Evolutionary conservation across 2,113 vertebrate genomes (phyloP), one percentile per base, ranked within the genome.

Genomic region (Larimichthys polyactis): DNA sequence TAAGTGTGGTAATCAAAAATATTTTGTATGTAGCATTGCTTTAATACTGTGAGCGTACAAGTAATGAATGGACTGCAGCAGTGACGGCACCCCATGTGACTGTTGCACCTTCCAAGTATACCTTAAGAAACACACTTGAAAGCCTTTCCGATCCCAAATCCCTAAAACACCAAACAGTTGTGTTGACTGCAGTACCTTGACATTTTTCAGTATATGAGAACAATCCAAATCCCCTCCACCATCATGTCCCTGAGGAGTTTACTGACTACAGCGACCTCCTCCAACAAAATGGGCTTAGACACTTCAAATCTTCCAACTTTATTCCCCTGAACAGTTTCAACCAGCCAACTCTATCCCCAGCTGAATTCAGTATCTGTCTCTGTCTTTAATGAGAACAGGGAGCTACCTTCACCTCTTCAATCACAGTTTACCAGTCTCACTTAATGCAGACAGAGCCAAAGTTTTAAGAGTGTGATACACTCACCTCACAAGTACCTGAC

Each of bases 201-300:
- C n/a, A 49, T 46, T 88, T 72, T 67, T 3, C n/a, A 11, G 44
- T 19, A 29, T 63, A n/a, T 43, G 51, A 73, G 14, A 68, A 54
- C 48, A 27, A 22, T 20, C 22, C 1, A 36, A 49, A 63, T 59
- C 43, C 27, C 46, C 51, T 72, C 65, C 29, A 27, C 43, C 58
- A 32, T 0, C 14, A 11, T 5, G 9, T 11, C 64, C n/a, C 48
- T 3, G 48, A 27, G 57, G 79, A 62, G 8, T 66, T 70, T 16
- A 27, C 32, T 60, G n/a, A 60, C 57, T 29, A 20, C 66, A 43
- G 32, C 29, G 32, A 78, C 52, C 73, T 55, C 48, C 16, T 11
- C n/a, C 4, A 32, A 48, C 43, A 19, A 46, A 27, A 58, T 4
- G 15, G 17, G 17, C 24, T 73, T 62, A 29, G 44, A 71, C 46